Evolutionary conservation across 2,113 vertebrate genomes (phyloP), one percentile per base, ranked within the genome.

Genomic region (Alethe castanea): DNA sequence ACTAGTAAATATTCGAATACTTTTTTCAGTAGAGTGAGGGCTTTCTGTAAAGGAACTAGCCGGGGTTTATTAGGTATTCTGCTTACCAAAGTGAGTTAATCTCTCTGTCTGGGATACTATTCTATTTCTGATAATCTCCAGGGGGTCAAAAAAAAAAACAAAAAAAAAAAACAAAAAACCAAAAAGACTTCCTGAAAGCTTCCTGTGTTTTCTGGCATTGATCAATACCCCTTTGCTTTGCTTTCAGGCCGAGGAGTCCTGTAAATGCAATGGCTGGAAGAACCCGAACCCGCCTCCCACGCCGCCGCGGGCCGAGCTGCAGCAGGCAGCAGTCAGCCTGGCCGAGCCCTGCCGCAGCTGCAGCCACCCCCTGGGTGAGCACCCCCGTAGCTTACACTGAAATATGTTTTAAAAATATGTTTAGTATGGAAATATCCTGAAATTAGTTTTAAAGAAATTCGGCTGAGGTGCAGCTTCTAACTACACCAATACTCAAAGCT

Each of bases 231-330:
- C 14, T 86, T 42, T 92, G n/a, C 57, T 91, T 80, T 67, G 48
- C 11, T 97, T 97, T 71, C 65, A 99, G 99, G 99, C 99, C 4
- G 99, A 99, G 92, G 99, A 99, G 62, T 98, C 99, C 35, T 99
- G 99, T 92, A 99, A 99, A 77, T 99, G 99, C 95, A 99, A 99
- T 67, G 99, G 99, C 95, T 99, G 99, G 99, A 99, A 99, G 96
- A 99, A 98, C 96, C 99, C 99, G 88, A 99, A 99, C 76, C 99
- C 99, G 2, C 99, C 99, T 42, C 98, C 99, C 2, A 99, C 99
- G 5, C 99, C 99, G 1, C 99, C 99, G 9, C 98, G 99, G 65
- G 98, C 98, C 4, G 99, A 99, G 72, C 97, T 99, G 96, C 99
- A 98, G 96, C 98, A 98, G 90, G 98, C 95, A 4, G 79, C 97